Evolutionary conservation across 2,888 invertebrate genomes (phyloP), one percentile per base, ranked within the genome.

Genomic region (Dynastes maya): DNA sequence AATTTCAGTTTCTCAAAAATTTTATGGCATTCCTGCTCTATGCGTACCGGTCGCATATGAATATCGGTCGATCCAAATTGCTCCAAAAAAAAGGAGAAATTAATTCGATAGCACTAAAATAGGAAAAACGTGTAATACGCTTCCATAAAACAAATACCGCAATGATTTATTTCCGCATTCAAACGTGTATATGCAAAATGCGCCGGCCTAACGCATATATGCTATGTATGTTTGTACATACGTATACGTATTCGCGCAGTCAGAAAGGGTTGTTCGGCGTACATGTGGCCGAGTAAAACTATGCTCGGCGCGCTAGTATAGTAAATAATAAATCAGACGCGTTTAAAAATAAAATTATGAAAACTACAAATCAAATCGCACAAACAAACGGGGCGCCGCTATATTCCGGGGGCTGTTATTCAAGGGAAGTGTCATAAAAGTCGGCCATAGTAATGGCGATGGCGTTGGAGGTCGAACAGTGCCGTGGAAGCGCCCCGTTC

Each of bases 341-440:
- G 65, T 55, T 68, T 61, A 67, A 78, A 78, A 67, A 63, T 63
- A 70, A 78, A 79, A 79, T 79, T 79, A 79, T 79, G 79, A 79
- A 79, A 79, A 79, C 79, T 77, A 79, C 79, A 79, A 79, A 79
- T 79, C 79, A 79, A 79, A 79, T 63, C 65, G 11, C 45, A 71
- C 72, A 67, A 79, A 79, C 79, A 79, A 79, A 77, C 77, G 77
- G 72, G 77, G 58, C 72, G 49, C 65, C 45, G 77, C 65, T 61
- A 74, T 78, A 74, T 72, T 65, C 64, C 68, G 51, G 53, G 61
- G 53, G 78, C 72, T 61, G 61, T 55, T 68, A 75, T 78, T 75
- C 75, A 86, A 85, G 85, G 86, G 85, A 85, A 86, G 86, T 83
- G 85, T 85, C 85, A 85, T 86, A 85, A 85, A 86, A 84, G 86